Evolutionary conservation across 2,797 vertebrate species (phyloP), one percentile per base, ranked within the genome.

Genomic region (Myripristis murdjan): DNA sequence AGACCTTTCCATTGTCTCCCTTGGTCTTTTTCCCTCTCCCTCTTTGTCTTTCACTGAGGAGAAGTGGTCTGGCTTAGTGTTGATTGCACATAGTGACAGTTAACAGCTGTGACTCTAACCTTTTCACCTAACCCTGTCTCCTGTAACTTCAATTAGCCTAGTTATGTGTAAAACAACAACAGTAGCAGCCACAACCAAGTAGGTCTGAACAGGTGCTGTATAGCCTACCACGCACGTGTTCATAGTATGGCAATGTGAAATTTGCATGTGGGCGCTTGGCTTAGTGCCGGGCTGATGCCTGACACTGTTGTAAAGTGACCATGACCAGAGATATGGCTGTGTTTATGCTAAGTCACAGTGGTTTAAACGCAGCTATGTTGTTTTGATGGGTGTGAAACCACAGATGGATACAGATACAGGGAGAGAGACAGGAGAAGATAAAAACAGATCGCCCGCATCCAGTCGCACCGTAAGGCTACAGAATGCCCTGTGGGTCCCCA

Each of bases 271-370:
- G 70, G 63, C 2, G 3, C 24, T 64, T 73, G 76, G 85, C 78
- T 63, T 15, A 6, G 55, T 47, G 73, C 79, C 84, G 75, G 48
- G 2, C 55, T 41, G 73, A 63, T 78, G 63, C 57, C 48, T 55
- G 79, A 76, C 73, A 87, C 53, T 52, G 28, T 64, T 79, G 31
- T 66, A 69, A 84, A 85, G 66, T 80, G 79, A 87, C 80, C 69
- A 54, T 86, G 76, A 73, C 85, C 63, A 16, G 59, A 79, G 69
- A 83, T 83, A 78, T 71, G 61, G 75, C 74, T 68, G 23, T 84
- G 82, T 89, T 89, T 85, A 74, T 79, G 73, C 81, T 76, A 56
- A 57, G 65, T 88, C 79, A 87, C 62, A 72, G 71, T 64, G 65
- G 84, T 77, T 85, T 72, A 56, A 82, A 75, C 83, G 20, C 69